phyloP scores from a whole-genome alignment of 2,888 invertebrate genomes.

The Asteroscopus sphinx region DNA sequence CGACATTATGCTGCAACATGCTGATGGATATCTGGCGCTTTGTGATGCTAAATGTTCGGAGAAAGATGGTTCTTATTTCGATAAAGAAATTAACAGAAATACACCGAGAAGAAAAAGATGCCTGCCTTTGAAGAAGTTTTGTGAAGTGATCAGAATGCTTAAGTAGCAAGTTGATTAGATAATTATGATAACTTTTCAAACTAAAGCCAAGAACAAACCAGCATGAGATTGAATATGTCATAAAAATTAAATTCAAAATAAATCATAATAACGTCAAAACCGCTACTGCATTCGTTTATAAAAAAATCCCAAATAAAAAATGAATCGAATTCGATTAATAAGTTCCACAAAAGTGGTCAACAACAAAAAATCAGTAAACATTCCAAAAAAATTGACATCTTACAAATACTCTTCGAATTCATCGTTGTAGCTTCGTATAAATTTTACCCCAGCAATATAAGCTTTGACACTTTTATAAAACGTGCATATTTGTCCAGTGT shows the following conservation, averaged over 20 bases:
- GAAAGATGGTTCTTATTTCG: constrained; percentile 11
- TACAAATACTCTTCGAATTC: constrained; percentile 20
- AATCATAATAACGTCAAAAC: constrained; percentile 16
- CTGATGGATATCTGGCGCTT: constrained; percentile 45
- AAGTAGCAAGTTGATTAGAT: no score
- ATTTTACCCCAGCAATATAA: constrained; percentile 45
- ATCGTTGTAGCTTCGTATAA: constrained; percentile 51
- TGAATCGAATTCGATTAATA: constrained; percentile 37
- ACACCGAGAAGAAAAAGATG: not conserved
- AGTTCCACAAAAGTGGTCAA: constrained; percentile 17
- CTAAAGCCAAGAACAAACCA: no score
- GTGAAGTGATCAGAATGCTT: no score
- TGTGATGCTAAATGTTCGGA: constrained; percentile 40
- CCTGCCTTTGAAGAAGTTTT: no score
- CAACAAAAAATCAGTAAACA: constrained; percentile 37
- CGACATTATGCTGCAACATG: constrained; percentile 47
- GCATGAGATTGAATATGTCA: not conserved
- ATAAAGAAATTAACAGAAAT: not conserved
- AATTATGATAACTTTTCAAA: no score
- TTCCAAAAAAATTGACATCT: constrained; percentile 36
- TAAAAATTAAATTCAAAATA: constrained; percentile 4
- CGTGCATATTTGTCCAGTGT: constrained; percentile 52
- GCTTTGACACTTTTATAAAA: constrained; percentile 59
- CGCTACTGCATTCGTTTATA: no score
- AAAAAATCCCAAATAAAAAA: constrained; percentile 34